Evolutionary conservation across 2,888 invertebrate species (phyloP).

Genomic region (Drosophila barbarae): DNA sequence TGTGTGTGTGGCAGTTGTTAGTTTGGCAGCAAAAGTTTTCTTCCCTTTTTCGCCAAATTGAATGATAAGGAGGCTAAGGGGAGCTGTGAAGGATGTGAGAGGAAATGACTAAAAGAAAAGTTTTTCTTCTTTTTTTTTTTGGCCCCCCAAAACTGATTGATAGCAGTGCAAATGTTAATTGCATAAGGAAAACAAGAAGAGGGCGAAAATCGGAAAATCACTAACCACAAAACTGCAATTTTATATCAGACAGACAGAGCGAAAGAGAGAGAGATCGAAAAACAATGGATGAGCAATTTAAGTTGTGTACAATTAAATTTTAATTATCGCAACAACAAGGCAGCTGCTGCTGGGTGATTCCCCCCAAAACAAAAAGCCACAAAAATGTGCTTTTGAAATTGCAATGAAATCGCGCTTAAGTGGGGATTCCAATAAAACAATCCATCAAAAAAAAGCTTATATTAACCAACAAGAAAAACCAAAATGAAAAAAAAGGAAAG

Average conservation of each 20-base stretch:
- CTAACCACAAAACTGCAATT: conserved; percentile 60
- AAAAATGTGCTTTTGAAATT: conserved; percentile 11
- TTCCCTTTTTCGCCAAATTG: conserved; percentile 55
- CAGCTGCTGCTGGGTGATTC: conserved; percentile 4
- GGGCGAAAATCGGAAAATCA: conserved; percentile 5
- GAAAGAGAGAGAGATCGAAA: conserved; percentile 30
- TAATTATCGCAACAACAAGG: conserved; percentile 51
- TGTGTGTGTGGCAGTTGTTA: conserved; percentile 35
- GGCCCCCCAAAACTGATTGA: conserved; percentile 56
- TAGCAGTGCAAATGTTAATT: conserved; percentile 68
- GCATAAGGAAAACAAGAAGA: conserved; percentile 37
- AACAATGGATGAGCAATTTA: conserved; percentile 63
- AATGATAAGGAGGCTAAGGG: conserved; percentile 52
- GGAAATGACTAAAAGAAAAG: conserved; percentile 50
- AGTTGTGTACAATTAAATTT: conserved; percentile 62
- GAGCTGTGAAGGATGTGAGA: not conserved
- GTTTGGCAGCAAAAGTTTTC: conserved; percentile 42
- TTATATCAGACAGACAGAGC: conserved; percentile 20
- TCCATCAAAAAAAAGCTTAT: conserved; percentile 21
- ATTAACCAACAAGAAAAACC: not conserved
- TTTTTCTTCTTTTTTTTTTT: conserved; percentile 44
- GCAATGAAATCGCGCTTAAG: conserved; percentile 8
- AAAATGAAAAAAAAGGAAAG: not conserved
- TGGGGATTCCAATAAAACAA: conserved; percentile 28
- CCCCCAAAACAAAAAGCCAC: conserved; percentile 7